These are phyloP conservation scores for Micromesistius poutassou DNA, from an alignment of 2,797 vertebrate genomes.

Conservation along the genomic window DNA sequence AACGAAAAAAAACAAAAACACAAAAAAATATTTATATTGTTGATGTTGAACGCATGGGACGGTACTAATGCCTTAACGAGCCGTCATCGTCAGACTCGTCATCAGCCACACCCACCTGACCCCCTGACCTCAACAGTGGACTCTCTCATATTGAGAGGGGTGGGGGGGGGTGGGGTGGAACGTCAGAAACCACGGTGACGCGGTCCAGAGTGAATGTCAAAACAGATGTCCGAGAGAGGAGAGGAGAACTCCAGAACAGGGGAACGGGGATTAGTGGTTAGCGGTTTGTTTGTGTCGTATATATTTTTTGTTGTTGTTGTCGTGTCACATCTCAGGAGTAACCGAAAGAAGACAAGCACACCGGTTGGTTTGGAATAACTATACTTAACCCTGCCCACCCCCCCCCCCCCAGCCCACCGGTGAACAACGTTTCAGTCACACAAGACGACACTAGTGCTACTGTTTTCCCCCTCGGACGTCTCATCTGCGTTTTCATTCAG, in stretches of 20 bases:
- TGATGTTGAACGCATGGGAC: slow-evolving; percentile 67
- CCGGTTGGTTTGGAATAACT: not conserved
- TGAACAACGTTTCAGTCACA: not conserved
- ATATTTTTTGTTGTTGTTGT: slow-evolving; percentile 29
- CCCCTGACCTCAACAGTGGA: not conserved
- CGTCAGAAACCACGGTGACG: not conserved
- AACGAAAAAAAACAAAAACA: slow-evolving; percentile 24
- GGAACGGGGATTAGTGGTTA: slow-evolving; percentile 30
- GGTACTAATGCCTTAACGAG: slow-evolving; percentile 84
- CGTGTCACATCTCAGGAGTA: slow-evolving; percentile 69
- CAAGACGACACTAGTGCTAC: not conserved
- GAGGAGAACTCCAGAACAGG: not conserved
- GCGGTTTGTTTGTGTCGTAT: slow-evolving; percentile 33
- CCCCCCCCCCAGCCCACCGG: not conserved
- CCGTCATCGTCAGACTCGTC: slow-evolving; percentile 72
- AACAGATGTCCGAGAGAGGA: not conserved
- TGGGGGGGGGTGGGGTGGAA: not conserved
- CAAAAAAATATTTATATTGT: slow-evolving; percentile 35
- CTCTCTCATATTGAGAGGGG: slow-evolving; percentile 1
- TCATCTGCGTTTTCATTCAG: not conserved
- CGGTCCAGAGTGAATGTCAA: slow-evolving; percentile 2
- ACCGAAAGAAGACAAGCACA: slow-evolving; percentile 52
- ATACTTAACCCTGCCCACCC: slow-evolving; percentile 9
- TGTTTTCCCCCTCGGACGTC: not conserved
- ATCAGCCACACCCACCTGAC: not conserved